Percentiles rank a stretch among this genome's conserved stretches.
Conservation (phyloP, 2,797 vertebrate genomes). For the Channa striata region DNA sequence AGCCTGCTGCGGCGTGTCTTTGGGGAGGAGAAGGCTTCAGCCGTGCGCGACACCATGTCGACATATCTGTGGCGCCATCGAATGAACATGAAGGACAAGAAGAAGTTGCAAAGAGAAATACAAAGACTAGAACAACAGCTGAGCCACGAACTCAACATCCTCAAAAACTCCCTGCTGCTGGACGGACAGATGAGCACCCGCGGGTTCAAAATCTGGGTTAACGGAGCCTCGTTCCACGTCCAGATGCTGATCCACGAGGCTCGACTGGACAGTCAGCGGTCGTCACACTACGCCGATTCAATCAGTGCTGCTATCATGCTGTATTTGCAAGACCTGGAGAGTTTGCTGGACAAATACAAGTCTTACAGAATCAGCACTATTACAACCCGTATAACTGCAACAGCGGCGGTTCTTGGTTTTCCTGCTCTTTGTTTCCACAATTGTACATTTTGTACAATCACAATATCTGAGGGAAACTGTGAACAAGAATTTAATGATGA, state of each 20-base stretch:
- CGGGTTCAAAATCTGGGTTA: constrained; percentile 24
- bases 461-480: too few relatives aligned
- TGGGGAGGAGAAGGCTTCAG: constrained; percentile 32
- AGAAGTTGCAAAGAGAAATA: neutral
- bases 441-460: too few relatives aligned
- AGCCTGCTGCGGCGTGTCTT: neutral
- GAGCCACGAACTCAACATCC: constrained; percentile 21
- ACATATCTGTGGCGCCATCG: constrained; percentile 7
- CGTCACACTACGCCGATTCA: too few relatives aligned
- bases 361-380: neutral
- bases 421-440: too few relatives aligned
- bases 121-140: neutral
- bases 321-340: neutral
- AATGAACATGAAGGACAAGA: neutral
- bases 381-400: too few relatives aligned
- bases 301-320: accelerated
- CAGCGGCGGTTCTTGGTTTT: too few relatives aligned
- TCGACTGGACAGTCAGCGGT: neutral
- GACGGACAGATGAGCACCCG: constrained; percentile 15
- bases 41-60: constrained; percentile 10
- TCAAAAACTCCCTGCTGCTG: constrained; percentile 18
- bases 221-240: constrained; percentile 19
- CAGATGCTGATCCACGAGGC: constrained; percentile 32
- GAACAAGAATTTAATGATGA: too few relatives aligned
- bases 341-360: constrained; percentile 2